A percentile compares a stretch with the other conserved stretches of the same genome.
Conservation (phyloP, 2,113 vertebrate species). For the Microtus oregoni region DNA sequence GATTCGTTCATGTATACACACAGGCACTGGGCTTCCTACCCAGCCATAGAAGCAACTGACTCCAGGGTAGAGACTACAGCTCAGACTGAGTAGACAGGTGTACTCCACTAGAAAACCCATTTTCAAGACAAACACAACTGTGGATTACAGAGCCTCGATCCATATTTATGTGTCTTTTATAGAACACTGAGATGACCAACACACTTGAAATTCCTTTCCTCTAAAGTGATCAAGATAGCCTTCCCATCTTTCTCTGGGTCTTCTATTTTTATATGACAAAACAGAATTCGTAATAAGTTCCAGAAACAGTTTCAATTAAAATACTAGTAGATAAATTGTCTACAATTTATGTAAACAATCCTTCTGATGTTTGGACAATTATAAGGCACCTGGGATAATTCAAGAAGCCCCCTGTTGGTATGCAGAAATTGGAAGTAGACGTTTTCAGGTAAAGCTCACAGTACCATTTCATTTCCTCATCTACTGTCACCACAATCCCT, state of each 20-base stretch:
- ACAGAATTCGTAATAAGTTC: not conserved
- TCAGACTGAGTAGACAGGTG: not conserved
- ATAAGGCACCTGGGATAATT: not conserved
- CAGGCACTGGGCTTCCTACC: not conserved
- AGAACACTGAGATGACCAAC: not conserved
- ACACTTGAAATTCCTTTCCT: not conserved
- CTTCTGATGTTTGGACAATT: not conserved
- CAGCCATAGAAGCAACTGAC: not conserved
- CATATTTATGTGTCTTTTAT: not conserved
- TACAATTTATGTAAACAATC: not conserved
- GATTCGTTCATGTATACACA: not conserved
- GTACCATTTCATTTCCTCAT: not conserved
- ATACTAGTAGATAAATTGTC: not conserved
- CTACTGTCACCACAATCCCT: not conserved
- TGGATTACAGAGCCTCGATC: not conserved
- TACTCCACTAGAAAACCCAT: not conserved
- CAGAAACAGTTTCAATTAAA: slow-evolving; percentile 14
- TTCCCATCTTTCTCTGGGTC: not conserved
- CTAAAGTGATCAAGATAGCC: not conserved
- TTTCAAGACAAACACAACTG: not conserved
- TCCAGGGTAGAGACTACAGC: not conserved
- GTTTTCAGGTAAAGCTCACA: not conserved
- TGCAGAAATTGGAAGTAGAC: not conserved
- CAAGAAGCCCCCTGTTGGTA: not conserved
- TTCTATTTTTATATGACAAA: not conserved